Evolutionary conservation across 2,888 invertebrate genomes (phyloP).

Genomic region (Ochropacha duplaris): DNA sequence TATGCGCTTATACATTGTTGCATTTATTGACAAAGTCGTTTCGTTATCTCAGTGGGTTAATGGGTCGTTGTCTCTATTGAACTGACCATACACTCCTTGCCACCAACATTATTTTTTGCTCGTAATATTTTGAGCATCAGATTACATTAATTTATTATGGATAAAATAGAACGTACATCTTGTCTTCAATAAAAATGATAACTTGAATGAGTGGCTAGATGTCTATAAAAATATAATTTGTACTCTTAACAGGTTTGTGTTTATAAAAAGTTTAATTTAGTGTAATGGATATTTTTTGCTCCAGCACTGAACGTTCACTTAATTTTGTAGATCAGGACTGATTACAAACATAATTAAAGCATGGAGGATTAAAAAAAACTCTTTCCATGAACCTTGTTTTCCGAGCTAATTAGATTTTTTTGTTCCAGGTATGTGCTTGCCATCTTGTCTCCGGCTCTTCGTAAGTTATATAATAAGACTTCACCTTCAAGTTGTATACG

Average conservation of each 20-base stretch:
- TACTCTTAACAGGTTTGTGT: neutral
- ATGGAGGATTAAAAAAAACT: neutral
- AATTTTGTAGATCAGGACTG: neutral
- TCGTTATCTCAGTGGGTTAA: constrained; percentile 21
- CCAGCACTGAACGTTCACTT: neutral
- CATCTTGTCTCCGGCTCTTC: neutral
- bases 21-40: constrained; percentile 21
- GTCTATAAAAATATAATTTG: neutral
- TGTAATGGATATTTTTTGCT: neutral
- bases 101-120: neutral
- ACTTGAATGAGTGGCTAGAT: neutral
- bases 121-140: neutral
- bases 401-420: constrained; percentile 10
- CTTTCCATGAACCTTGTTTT: neutral
- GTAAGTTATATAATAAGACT: neutral
- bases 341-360: neutral
- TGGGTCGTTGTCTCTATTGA: constrained; percentile 5
- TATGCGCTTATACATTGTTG: constrained; percentile 15
- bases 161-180: neutral
- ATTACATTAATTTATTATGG: neutral
- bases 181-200: neutral
- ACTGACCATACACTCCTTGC: neutral
- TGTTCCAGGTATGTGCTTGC: constrained; percentile 26
- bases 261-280: neutral
- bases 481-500: neutral